A percentile compares a stretch with the other conserved stretches of the same genome.
These are phyloP conservation scores for Rhabdomys dilectus DNA, from an alignment of 2,113 vertebrate species.

Conservation along the genomic window DNA sequence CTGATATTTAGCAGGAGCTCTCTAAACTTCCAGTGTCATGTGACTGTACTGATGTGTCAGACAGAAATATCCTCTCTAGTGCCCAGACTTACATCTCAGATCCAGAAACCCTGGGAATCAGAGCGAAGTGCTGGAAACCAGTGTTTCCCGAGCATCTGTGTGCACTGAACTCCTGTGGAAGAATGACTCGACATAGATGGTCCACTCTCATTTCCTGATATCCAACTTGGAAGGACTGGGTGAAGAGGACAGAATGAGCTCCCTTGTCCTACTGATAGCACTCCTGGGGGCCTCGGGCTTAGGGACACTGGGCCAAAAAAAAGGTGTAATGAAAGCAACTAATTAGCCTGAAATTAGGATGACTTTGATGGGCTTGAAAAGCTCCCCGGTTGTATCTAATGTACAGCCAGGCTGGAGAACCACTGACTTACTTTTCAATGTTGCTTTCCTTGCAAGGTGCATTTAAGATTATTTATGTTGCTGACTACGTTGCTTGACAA, in stretches of 20 bases:
- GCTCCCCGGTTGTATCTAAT: background rate
- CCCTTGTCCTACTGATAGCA: background rate
- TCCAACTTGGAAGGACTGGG: background rate
- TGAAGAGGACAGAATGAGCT: rapidly evolving
- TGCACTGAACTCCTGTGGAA: background rate
- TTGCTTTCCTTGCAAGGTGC: background rate
- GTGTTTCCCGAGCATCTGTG: background rate
- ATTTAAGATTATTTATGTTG: background rate
- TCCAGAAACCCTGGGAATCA: background rate
- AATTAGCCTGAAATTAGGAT: background rate
- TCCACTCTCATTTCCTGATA: background rate
- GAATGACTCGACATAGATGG: background rate
- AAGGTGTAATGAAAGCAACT: background rate
- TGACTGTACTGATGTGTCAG: background rate
- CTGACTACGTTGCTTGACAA: background rate
- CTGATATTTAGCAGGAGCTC: background rate
- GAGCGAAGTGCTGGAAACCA: background rate
- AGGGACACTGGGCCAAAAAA: background rate
- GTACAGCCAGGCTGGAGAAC: background rate
- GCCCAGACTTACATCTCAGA: background rate
- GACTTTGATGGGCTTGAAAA: background rate
- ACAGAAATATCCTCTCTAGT: background rate
- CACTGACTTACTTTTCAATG: background rate
- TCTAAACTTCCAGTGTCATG: background rate
- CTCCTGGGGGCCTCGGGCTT: too few relatives aligned